Evolutionary conservation across 2,888 invertebrate species (phyloP).

Genomic region (Myopa testacea): DNA sequence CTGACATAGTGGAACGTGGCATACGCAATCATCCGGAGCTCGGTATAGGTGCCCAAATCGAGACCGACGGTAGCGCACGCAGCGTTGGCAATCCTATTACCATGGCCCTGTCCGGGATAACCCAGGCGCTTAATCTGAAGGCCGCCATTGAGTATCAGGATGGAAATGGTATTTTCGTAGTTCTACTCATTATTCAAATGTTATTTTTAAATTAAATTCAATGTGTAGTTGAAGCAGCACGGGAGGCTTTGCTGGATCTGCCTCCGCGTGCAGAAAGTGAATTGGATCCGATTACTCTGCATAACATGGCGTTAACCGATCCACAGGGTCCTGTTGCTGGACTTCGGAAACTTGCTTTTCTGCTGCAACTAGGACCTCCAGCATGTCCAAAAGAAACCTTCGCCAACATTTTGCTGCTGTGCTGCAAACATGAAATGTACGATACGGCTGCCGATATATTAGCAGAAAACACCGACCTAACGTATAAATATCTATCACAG

Average conservation of each 20-base stretch:
- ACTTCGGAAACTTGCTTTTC: conserved; percentile 84
- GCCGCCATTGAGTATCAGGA: conserved; percentile 97
- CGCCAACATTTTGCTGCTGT: conserved; percentile 91
- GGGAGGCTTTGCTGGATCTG: conserved; percentile 89
- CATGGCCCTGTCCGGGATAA: conserved; percentile 93
- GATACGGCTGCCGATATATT: conserved; percentile 98
- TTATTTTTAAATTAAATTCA: background rate
- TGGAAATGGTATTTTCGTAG: conserved; percentile 74
- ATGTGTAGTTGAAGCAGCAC: conserved; percentile 79
- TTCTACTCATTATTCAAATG: background rate
- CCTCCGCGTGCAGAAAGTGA: conserved; percentile 96
- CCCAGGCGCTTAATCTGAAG: conserved; percentile 98
- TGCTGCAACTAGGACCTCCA: conserved; percentile 90
- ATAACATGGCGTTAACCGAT: conserved; percentile 93
- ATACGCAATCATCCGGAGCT: conserved; percentile 97
- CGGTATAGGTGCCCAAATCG: conserved; percentile 96
- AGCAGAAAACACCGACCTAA: conserved; percentile 96
- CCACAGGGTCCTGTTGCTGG: conserved; percentile 94
- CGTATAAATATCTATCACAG: conserved; percentile 92
- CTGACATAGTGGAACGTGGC: conserved; percentile 93
- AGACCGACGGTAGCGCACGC: conserved; percentile 73
- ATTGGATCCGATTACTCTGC: conserved; percentile 95
- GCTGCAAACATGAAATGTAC: conserved; percentile 97
- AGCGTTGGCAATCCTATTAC: conserved; percentile 81
- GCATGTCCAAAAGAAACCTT: conserved; percentile 96